A percentile compares a stretch with the other conserved stretches of the same genome.
phyloP scores from a whole-genome alignment of 2,888 invertebrate species.

The Eilema depressum region DNA sequence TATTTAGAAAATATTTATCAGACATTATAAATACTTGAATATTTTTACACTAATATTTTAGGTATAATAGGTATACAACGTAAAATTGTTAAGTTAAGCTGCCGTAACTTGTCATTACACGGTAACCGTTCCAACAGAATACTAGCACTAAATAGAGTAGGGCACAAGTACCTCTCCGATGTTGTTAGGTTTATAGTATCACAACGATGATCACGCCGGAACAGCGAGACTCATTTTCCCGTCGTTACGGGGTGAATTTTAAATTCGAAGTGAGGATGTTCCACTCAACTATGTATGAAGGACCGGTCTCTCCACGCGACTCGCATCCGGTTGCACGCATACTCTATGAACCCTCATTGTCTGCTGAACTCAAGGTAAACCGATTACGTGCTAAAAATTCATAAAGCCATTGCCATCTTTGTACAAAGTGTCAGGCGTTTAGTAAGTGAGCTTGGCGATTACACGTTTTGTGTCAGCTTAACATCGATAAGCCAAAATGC shows the following conservation, averaged over 20 bases:
- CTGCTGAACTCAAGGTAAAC: conserved; percentile 76
- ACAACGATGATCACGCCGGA: conserved; percentile 70
- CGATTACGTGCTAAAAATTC: conserved; percentile 82
- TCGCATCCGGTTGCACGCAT: conserved; percentile 77
- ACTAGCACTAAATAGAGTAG: conserved; percentile 27
- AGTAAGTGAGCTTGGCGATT: conserved; percentile 68
- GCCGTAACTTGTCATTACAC: neutral
- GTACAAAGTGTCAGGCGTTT: conserved; percentile 67
- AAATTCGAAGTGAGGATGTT: conserved; percentile 73
- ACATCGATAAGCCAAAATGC: conserved; percentile 51
- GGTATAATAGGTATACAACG: too few relatives aligned
- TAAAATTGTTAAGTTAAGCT: too few relatives aligned
- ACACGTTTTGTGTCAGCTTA: conserved; percentile 49
- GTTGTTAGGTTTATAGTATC: conserved; percentile 51
- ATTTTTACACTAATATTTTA: too few relatives aligned
- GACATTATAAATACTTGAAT: too few relatives aligned
- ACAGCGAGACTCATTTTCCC: conserved; percentile 71
- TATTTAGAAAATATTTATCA: too few relatives aligned
- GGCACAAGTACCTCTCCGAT: conserved; percentile 55
- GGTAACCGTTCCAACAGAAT: neutral
- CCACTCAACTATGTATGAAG: conserved; percentile 84
- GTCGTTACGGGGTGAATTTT: conserved; percentile 82
- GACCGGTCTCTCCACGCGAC: conserved; percentile 67
- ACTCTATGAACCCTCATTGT: conserved; percentile 74
- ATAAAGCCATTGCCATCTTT: conserved; percentile 77